Percentiles rank a stretch among this genome's conserved stretches.
These are phyloP conservation scores for Polietes domitor DNA, from an alignment of 2,888 invertebrate species.

Conservation along the genomic window DNA sequence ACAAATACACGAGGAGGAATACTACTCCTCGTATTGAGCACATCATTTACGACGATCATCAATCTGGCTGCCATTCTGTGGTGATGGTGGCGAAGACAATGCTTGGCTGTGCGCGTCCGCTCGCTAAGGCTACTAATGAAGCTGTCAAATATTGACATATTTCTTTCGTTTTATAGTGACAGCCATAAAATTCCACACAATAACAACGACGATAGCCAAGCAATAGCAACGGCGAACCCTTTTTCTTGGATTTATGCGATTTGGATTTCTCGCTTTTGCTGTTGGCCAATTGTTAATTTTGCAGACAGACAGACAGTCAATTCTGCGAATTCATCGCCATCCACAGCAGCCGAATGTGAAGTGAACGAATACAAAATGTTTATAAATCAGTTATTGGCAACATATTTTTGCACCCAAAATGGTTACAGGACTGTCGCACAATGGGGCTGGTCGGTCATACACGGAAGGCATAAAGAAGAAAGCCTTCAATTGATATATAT, in stretches of 20 bases:
- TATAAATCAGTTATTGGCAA: conserved; percentile 40
- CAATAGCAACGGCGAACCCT: not conserved
- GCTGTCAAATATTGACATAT: conserved; percentile 65
- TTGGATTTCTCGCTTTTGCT: conserved; percentile 12
- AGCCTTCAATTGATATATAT: too few relatives aligned
- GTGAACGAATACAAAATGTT: conserved; percentile 32
- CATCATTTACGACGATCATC: conserved; percentile 31
- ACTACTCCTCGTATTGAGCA: too few relatives aligned
- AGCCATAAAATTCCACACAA: conserved; percentile 59
- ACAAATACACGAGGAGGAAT: not conserved
- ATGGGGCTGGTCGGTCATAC: not conserved
- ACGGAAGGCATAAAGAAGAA: too few relatives aligned
- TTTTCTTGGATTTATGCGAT: conserved; percentile 23
- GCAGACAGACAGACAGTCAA: not conserved
- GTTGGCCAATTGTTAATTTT: conserved; percentile 13
- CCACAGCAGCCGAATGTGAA: not conserved
- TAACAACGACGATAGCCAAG: not conserved
- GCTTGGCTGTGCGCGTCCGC: not conserved
- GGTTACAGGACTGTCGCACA: not conserved
- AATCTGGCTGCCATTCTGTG: conserved; percentile 7
- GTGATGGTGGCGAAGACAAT: not conserved
- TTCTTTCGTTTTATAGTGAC: conserved; percentile 57
- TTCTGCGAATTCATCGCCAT: conserved; percentile 5
- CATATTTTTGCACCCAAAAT: conserved; percentile 20
- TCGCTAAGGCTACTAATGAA: conserved; percentile 56